These are phyloP conservation scores for Cichladusa arquata DNA, from an alignment of 2,113 vertebrate genomes.

Conservation along the genomic window DNA sequence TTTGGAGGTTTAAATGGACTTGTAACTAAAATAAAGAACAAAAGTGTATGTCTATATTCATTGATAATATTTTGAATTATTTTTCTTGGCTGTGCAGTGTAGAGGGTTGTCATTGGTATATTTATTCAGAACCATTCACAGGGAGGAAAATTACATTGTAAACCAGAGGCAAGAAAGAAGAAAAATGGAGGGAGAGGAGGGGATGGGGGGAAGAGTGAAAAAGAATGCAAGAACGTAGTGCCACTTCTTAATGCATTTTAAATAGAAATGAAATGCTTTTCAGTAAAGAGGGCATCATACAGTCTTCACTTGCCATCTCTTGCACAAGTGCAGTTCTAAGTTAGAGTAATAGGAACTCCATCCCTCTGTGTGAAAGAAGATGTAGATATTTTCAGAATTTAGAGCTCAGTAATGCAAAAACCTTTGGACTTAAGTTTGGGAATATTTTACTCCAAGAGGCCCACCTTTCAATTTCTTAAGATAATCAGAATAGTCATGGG, in stretches of 20 bases:
- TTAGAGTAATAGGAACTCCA: not conserved
- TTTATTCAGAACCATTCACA: not conserved
- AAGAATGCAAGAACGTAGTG: not conserved
- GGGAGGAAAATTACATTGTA: not conserved
- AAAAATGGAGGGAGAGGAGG: not conserved
- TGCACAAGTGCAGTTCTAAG: not conserved
- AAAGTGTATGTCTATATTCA: not conserved
- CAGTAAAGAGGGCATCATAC: not conserved
- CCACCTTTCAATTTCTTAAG: not conserved
- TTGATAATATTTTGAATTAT: not conserved
- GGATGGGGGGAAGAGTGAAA: not conserved
- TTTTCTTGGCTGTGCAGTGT: not conserved
- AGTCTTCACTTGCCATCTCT: not conserved
- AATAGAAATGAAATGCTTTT: not conserved
- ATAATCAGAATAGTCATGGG: not conserved
- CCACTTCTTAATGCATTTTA: not conserved
- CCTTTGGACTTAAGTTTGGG: not conserved
- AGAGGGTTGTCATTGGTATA: not conserved
- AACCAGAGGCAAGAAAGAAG: not conserved
- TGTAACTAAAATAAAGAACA: not conserved
- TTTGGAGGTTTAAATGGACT: not conserved
- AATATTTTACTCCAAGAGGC: not conserved
- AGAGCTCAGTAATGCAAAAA: not conserved
- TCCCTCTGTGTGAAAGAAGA: accelerated
- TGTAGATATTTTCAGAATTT: not conserved